Evolutionary conservation across 2,113 vertebrate genomes (phyloP).

Genomic region (Ciconia maguari): DNA sequence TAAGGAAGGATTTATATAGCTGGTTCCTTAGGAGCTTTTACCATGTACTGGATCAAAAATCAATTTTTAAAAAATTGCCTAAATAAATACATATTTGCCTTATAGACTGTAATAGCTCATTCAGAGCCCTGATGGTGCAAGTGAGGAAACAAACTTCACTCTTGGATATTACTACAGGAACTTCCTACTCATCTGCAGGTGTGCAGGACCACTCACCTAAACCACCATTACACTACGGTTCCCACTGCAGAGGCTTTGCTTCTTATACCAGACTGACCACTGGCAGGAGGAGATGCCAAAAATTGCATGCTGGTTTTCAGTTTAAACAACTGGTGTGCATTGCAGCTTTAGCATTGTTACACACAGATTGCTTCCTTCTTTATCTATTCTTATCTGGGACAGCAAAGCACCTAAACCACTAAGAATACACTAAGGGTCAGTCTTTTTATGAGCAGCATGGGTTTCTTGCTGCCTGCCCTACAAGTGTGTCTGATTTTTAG

Average conservation of each 20-base stretch:
- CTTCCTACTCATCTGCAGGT: neutral
- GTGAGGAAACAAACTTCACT: neutral
- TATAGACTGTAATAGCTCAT: neutral
- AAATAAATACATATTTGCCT: conserved; percentile 44
- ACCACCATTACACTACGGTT: neutral
- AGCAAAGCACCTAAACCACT: neutral
- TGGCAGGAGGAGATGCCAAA: neutral
- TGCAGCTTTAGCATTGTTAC: neutral
- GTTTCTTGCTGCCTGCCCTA: conserved; percentile 29
- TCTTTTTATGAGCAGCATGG: neutral
- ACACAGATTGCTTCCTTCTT: neutral
- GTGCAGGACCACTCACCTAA: neutral
- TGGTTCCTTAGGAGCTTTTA: conserved; percentile 15
- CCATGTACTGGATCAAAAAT: conserved; percentile 28
- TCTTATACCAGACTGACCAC: neutral
- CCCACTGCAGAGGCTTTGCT: neutral
- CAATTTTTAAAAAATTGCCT: neutral
- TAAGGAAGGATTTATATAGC: conserved; percentile 43
- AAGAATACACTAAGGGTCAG: neutral
- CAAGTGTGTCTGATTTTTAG: conserved; percentile 5
- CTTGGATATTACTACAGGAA: neutral
- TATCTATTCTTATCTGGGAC: neutral
- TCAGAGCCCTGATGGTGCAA: neutral
- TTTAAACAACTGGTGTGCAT: neutral
- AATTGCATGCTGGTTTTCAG: neutral